A percentile compares a stretch with the other conserved stretches of the same genome.
These are phyloP conservation scores for Apteryx mantelli DNA, from an alignment of 2,113 vertebrate genomes.

Conservation along the genomic window DNA sequence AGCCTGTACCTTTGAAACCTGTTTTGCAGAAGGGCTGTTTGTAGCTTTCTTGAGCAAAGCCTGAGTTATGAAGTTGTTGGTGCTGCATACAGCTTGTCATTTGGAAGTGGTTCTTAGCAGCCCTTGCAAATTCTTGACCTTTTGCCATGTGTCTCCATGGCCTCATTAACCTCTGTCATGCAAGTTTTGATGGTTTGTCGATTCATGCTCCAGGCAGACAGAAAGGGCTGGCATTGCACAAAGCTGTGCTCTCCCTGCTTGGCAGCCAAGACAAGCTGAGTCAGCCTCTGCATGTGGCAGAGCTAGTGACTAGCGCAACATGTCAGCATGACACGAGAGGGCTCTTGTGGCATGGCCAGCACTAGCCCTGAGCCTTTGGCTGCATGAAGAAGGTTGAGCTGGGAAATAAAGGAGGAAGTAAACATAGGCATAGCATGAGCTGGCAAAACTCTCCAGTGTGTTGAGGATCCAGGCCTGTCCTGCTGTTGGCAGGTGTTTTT, in stretches of 20 bases:
- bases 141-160: background rate
- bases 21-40: background rate
- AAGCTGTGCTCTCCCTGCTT: background rate
- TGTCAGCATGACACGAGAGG: background rate
- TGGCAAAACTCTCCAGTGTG: fast-evolving
- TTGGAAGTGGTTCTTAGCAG: constrained; percentile 12
- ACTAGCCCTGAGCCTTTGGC: background rate
- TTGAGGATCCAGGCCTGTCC: background rate
- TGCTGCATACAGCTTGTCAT: background rate
- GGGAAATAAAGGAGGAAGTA: background rate
- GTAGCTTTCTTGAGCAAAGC: background rate
- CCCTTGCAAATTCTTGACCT: background rate
- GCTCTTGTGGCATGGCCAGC: background rate
- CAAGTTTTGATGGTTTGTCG: constrained; percentile 36
- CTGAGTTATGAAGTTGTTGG: background rate
- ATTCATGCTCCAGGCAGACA: background rate
- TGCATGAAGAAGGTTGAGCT: background rate
- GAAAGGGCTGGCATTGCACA: background rate
- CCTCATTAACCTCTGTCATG: constrained; percentile 52
- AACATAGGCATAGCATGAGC: background rate
- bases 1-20: constrained; percentile 2
- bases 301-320: background rate
- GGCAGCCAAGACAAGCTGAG: background rate
- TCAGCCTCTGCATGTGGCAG: background rate
- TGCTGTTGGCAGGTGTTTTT: background rate